Evolutionary conservation across 53 echinoderm and acorn worm species (phyloP).

Genomic region (Paracentrotus lividus): DNA sequence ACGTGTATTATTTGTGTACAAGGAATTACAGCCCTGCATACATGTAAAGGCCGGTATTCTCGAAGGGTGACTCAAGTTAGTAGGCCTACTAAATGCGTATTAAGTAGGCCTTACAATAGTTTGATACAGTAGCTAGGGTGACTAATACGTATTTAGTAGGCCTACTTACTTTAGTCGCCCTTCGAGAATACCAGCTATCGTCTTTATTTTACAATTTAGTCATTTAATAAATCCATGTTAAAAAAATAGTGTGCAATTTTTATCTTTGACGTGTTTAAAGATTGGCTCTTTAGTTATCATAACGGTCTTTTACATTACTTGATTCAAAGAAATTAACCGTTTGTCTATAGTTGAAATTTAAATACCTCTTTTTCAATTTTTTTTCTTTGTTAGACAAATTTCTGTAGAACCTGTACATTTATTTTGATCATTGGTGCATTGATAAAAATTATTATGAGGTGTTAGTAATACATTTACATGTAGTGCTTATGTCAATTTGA

Average conservation of each 20-base stretch:
- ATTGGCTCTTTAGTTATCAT: background rate
- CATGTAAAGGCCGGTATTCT: too few relatives aligned
- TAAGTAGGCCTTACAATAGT: too few relatives aligned
- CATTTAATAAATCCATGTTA: background rate
- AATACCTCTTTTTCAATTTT: background rate
- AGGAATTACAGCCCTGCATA: too few relatives aligned
- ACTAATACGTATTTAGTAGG: too few relatives aligned
- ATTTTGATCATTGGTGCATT: background rate
- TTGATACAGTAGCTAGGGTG: too few relatives aligned
- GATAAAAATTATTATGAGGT: background rate
- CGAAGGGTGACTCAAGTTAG: too few relatives aligned
- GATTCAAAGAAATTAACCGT: background rate
- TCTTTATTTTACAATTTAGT: background rate
- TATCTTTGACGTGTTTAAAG: background rate
- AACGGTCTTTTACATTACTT: background rate
- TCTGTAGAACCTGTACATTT: background rate
- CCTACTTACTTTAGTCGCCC: too few relatives aligned
- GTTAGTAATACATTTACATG: background rate
- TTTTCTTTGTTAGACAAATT: background rate
- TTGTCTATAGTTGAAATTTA: background rate
- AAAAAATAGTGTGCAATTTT: slow-evolving; percentile 15
- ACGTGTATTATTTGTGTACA: too few relatives aligned
- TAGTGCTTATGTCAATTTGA: background rate
- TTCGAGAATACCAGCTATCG: too few relatives aligned
- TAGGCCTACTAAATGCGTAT: too few relatives aligned